Evolutionary conservation across 2,113 vertebrate species (phyloP).

Genomic region (Dolichallabes microphthalmus): DNA sequence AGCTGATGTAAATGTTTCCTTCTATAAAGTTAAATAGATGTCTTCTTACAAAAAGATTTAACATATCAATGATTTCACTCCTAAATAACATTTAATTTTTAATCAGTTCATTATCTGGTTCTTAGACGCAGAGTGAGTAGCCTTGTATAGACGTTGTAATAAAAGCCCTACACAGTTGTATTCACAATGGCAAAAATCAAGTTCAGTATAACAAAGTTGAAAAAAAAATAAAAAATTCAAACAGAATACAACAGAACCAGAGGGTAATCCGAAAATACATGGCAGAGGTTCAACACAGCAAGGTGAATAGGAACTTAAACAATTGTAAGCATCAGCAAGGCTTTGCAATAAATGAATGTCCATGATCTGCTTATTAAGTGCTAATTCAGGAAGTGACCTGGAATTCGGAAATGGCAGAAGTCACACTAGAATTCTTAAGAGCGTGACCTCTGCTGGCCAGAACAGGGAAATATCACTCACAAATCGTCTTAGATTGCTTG

Average conservation of each 20-base stretch:
- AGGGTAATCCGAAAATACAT: background rate
- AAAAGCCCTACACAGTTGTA: background rate
- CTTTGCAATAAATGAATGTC: background rate
- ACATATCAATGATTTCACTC: background rate
- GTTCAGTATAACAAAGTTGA: background rate
- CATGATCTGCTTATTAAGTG: background rate
- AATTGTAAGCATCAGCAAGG: background rate
- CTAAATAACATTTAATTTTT: background rate
- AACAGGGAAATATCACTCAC: too few species aligned
- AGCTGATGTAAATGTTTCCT: background rate
- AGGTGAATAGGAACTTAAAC: background rate
- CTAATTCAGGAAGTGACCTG: background rate
- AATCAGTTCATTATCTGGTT: background rate
- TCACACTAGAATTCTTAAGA: background rate
- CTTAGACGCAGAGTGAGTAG: background rate
- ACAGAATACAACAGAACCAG: too few species aligned
- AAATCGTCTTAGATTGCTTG: too few species aligned
- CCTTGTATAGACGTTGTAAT: background rate
- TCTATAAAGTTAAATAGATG: background rate
- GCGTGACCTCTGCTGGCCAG: background rate
- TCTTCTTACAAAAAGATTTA: background rate
- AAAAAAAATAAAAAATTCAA: too few species aligned
- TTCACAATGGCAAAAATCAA: background rate
- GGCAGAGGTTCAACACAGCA: background rate
- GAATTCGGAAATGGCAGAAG: background rate